Base-by-base conservation (phyloP, 2,113 vertebrate genomes). In the Semnopithecus entellus region DNA sequence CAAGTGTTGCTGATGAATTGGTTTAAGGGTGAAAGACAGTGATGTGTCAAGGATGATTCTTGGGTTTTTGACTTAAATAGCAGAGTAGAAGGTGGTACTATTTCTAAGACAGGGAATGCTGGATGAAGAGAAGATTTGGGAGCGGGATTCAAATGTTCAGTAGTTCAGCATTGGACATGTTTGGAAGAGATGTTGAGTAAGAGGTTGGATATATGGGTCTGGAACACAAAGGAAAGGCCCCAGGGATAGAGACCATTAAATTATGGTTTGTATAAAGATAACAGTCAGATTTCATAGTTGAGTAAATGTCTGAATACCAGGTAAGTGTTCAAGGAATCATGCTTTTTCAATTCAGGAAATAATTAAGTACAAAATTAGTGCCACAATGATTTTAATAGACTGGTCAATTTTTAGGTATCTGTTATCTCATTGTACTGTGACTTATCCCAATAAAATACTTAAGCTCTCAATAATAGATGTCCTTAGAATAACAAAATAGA, bases 371-470 rank as follows among this genome's bases (percentile, higher is more conserved):
- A 89, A 90, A 93, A 84, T 64, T 61, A 80, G 8, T 86, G 75
- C 68, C n/a, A 52, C 40, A 25, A 18, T 79, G 43, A 86, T 94
- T 88, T 64, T 81, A 89, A 92, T 50, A 93, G n/a, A 5, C 8
- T 48, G 78, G 20, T 89, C n/a, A 87, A 55, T 89, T 94, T 35
- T 61, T 86, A 89, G 40, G 23, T 86, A 43, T 80, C 8, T 43
- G 52, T 73, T 70, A 89, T 68, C 43, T 78, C 30, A 86, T 43
- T 73, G 10, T 86, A 78, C 38, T 92, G 1, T 83, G 61, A 87
- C 8, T 97, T 93, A 97, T 40, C n/a, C 55, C 92, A 86, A 91
- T 86, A 79, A 95, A 95, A 78, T 38, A 88, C 93, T 90, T 95
- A 17, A 87, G 68, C 43, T 96, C n/a, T 96, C 52, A 92, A 96